Evolutionary conservation across 2,113 vertebrate species (phyloP), one percentile per base, ranked within the genome.

Genomic region (Aptenodytes forsteri): DNA sequence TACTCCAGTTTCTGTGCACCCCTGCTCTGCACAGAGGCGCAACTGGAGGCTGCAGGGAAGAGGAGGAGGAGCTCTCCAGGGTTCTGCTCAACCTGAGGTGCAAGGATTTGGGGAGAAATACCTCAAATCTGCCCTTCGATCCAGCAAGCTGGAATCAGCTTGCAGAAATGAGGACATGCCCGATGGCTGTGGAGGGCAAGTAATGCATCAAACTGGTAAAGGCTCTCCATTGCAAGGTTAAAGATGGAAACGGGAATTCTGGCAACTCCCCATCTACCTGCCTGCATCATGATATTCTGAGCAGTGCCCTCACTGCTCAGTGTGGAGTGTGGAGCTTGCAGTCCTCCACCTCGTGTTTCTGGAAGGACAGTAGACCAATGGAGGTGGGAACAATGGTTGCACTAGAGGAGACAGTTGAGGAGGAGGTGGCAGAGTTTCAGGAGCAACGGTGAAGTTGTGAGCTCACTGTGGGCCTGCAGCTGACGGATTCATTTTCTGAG

Each of bases 21-120:
- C 56, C 46, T 54, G 94, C 56, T 62, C 83, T 32, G 17, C 0
- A 0, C 15, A 59, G 61, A 44, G 47, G 26, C 0, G 0, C 49
- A 89, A 78, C 80, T 91, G 89, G 76, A 93, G 71, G 66, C 82
- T 0, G 0, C 13, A 9, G 73, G 81, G 42, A 88, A 49, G 46
- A 80, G 25, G 40, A 83, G 34, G 34, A 86, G 50, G 94, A 97
- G 97, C 96, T 96, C 97, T 97, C 97, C 96, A 96, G 95, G 96
- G 93, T 97, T 97, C 97, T 97, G 96, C 79, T 97, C 42, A 83
- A 77, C 64, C 42, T 83, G 58, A 95, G 76, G 67, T 92, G 78
- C 50, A 83, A 55, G 59, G 29, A 86, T 83, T 12, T 94, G 84
- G 92, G 90, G 25, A 91, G 75, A 79, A 92, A 71, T 44, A 34